Base-by-base conservation (phyloP, 2,888 invertebrate species). In the Polymixis flavicincta region DNA sequence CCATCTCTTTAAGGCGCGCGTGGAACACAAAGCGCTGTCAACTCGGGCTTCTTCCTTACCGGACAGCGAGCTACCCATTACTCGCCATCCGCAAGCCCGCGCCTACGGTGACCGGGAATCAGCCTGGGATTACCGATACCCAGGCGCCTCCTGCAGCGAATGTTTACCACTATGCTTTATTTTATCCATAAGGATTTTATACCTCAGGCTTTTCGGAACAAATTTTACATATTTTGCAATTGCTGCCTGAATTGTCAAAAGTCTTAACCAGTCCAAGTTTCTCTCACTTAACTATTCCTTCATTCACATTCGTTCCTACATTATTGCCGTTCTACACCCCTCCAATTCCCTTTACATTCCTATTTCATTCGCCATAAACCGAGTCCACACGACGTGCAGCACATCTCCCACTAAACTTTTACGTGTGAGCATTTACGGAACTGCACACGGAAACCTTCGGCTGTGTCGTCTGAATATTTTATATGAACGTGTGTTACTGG, bases 331-430 rank as follows among this genome's bases (percentile, higher is more conserved):
- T 28, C 28, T 37, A 54, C 28, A 32, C 60, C 25, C 32, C 48
- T 75, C 69, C 71, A 72, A 72, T 76, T 66, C 77, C 64, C 64
- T 70, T 60, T 37, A 59, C 78, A 82, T 82, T 71, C 59, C 74
- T 80, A 83, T 82, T 83, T 78, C 67, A 82, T 85, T 85, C 77
- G 59, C 74, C 75, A 78, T 85, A 85, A 85, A 85, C 70, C 74
- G 76, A 57, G 61, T 77, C 68, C 57, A 48, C 66, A 55, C 76
- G 82, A 74, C 74, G 81, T 74, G 80, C 70, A 80, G 84, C 82
- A 76, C 82, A 80, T 69, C 66, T 70, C 76, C 66, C 37, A 77
- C 72, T 85, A 83, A 85, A 83, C 52, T 83, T 85, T 83, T 85
- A 83, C 76, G 82, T 76, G 82, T 66, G 66, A 84, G 66, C 77